These are phyloP conservation scores for Pristis pectinata DNA, from an alignment of 2,797 vertebrate species.

Conservation along the genomic window DNA sequence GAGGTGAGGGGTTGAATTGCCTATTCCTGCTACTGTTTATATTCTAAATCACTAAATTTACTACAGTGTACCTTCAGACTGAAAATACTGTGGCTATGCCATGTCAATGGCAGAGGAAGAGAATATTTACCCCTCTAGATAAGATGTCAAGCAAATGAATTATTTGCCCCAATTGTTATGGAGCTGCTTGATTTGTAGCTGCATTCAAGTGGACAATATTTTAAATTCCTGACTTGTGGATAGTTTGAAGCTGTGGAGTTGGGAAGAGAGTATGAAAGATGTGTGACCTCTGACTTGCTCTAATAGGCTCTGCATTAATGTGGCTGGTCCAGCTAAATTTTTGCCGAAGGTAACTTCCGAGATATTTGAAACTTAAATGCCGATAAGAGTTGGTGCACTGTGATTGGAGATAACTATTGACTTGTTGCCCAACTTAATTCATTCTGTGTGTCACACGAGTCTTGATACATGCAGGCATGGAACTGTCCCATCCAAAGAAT, in stretches of 20 bases:
- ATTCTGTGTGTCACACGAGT: neutral
- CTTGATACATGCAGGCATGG: neutral
- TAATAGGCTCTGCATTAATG: neutral
- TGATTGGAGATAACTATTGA: neutral
- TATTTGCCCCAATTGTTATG: neutral
- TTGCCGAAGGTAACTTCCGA: neutral
- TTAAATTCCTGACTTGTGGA: neutral
- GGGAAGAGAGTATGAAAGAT: neutral
- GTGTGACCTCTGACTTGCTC: neutral
- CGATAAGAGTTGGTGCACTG: neutral
- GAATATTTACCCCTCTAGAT: neutral
- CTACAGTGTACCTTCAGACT: neutral
- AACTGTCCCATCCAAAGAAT: neutral
- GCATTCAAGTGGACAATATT: neutral
- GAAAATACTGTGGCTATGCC: neutral
- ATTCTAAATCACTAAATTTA: neutral
- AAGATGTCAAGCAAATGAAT: neutral
- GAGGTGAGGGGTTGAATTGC: too few relatives aligned
- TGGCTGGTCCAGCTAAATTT: neutral
- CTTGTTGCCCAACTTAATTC: neutral
- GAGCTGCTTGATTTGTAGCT: neutral
- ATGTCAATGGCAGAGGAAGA: neutral
- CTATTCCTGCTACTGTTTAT: too few relatives aligned
- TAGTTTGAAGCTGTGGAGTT: neutral
- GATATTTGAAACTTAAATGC: neutral